These are phyloP conservation scores for Pelvicachromis taeniatus DNA, from an alignment of 2,113 vertebrate genomes.

Conservation along the genomic window DNA sequence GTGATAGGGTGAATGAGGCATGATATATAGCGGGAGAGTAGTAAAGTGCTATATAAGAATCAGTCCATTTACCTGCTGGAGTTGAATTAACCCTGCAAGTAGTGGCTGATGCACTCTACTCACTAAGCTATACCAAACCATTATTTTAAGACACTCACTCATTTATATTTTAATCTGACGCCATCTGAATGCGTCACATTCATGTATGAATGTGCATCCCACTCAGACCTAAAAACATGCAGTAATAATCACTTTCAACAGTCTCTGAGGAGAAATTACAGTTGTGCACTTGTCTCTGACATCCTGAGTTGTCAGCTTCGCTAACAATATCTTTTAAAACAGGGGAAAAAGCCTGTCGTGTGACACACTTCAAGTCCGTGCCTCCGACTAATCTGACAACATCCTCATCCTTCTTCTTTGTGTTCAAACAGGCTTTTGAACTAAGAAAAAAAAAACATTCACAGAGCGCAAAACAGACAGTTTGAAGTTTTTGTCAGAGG, in stretches of 20 bases:
- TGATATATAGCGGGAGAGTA: too few species aligned
- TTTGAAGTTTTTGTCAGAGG: not conserved
- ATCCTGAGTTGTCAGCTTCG: not conserved
- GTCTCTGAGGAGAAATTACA: not conserved
- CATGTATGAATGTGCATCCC: not conserved
- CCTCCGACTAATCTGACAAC: not conserved
- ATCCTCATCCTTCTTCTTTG: not conserved
- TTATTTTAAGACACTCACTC: accelerated
- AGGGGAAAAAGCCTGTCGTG: not conserved
- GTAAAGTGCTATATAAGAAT: too few species aligned
- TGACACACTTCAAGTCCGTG: not conserved
- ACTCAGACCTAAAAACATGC: not conserved
- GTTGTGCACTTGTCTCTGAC: not conserved
- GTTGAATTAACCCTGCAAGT: not conserved
- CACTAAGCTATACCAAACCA: not conserved
- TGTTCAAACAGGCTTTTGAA: not conserved
- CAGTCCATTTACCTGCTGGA: too few species aligned
- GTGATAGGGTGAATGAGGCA: too few species aligned
- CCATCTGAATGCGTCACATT: not conserved
- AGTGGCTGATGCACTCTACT: not conserved
- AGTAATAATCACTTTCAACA: not conserved
- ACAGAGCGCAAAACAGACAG: not conserved
- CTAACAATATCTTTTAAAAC: not conserved
- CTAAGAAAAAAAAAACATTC: not conserved
- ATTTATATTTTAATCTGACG: not conserved